Conservation (phyloP, 1,140 invertebrate species). For the Heliconius hewitsoni region DNA sequence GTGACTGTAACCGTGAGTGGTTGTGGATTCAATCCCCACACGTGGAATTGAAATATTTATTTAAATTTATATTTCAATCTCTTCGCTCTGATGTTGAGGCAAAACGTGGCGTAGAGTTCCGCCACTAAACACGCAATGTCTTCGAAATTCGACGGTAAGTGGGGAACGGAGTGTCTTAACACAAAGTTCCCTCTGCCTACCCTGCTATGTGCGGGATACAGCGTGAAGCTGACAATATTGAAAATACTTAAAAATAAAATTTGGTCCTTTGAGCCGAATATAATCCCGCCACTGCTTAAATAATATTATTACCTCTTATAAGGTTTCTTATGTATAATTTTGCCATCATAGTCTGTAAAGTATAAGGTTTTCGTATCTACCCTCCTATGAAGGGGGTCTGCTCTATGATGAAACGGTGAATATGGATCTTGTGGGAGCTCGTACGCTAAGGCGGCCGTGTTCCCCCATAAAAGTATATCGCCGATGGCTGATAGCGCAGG, state of each 20-base stretch:
- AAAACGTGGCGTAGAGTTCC: too few relatives aligned
- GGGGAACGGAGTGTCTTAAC: too few relatives aligned
- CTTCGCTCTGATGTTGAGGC: too few relatives aligned
- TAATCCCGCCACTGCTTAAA: not conserved
- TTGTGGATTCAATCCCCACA: too few relatives aligned
- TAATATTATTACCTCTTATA: conserved; percentile 56
- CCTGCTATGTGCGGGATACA: too few relatives aligned
- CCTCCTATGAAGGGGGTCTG: conserved; percentile 75
- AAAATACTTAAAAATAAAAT: not conserved
- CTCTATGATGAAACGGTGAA: conserved; percentile 68
- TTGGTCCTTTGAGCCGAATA: not conserved
- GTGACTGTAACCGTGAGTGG: too few relatives aligned
- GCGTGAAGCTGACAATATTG: not conserved
- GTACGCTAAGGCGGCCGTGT: conserved; percentile 88
- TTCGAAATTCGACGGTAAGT: too few relatives aligned
- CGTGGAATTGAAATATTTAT: too few relatives aligned
- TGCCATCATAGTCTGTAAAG: conserved; percentile 66
- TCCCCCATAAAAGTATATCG: conserved; percentile 84
- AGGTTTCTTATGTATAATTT: conserved; percentile 56
- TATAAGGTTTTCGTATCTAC: conserved; percentile 67
- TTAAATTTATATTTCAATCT: too few relatives aligned
- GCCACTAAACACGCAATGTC: too few relatives aligned
- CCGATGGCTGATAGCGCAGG: conserved; percentile 80
- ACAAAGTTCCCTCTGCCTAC: too few relatives aligned
- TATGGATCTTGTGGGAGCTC: conserved; percentile 85